These are phyloP conservation scores for Phenganax stokvisi DNA, from an alignment of 92 coral and sea anemone genomes.

Conservation along the genomic window DNA sequence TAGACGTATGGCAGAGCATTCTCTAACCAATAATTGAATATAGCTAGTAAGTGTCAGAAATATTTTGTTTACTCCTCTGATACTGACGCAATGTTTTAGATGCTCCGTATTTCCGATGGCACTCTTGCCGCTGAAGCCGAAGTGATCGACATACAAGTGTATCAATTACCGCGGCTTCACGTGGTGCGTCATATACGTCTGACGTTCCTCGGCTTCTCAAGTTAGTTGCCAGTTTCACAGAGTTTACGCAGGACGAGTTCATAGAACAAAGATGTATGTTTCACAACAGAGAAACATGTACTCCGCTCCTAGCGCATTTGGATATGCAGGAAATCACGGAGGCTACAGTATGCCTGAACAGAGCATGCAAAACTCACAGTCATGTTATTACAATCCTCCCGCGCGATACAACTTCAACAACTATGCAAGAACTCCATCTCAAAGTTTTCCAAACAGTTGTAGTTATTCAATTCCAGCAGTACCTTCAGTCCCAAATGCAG, in stretches of 20 bases:
- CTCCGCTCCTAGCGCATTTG: constrained; percentile 19
- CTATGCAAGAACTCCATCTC: constrained; percentile 43
- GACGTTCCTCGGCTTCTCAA: constrained; percentile 24
- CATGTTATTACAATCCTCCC: constrained; percentile 33
- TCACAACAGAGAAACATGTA: constrained; percentile 42
- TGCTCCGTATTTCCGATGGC: constrained; percentile 32
- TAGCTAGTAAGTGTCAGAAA: background rate
- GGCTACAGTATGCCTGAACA: constrained; percentile 29
- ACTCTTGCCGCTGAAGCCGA: constrained; percentile 25
- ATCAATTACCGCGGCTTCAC: constrained; percentile 44
- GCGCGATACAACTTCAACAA: constrained; percentile 34
- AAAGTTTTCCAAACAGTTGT: constrained; percentile 40
- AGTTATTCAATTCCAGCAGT: constrained; percentile 31
- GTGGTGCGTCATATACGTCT: constrained; percentile 39
- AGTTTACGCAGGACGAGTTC: background rate
- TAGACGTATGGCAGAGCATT: constrained; percentile 11
- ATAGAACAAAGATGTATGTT: constrained; percentile 32
- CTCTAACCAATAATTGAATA: background rate
- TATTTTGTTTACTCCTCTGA: constrained; percentile 15
- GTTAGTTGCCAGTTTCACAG: constrained; percentile 32
- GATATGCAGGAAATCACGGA: constrained; percentile 26
- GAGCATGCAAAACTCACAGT: constrained; percentile 31
- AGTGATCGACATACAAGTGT: constrained; percentile 41
- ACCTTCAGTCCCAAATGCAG: constrained; percentile 33
- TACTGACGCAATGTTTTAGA: constrained; percentile 21